A percentile compares a stretch with the other conserved stretches of the same genome.
Evolutionary conservation across 2,797 vertebrate species (phyloP).

Genomic region (Echiichthys vipera): DNA sequence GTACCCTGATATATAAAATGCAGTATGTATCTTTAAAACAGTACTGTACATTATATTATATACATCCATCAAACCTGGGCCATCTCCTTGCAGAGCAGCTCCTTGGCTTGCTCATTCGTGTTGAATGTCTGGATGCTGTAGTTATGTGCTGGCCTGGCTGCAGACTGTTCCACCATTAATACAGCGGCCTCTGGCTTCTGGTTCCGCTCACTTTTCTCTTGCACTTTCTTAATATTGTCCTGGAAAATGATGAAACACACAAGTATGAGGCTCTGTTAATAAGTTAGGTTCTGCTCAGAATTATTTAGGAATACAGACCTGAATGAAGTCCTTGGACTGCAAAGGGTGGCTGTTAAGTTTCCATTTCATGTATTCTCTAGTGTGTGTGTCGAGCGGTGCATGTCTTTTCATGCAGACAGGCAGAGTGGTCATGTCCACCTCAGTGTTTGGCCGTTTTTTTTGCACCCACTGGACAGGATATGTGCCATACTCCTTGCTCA

Average conservation of each 20-base stretch:
- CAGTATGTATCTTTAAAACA: neutral
- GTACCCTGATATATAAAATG: too few relatives aligned
- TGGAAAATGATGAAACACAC: conserved; percentile 58
- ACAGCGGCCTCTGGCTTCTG: conserved; percentile 49
- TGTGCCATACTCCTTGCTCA: conserved; percentile 82
- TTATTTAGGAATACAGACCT: conserved; percentile 51
- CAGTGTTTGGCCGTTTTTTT: neutral
- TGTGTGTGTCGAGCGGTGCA: conserved; percentile 55
- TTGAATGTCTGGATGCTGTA: conserved; percentile 87
- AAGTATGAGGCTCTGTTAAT: neutral
- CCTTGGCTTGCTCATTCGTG: conserved; percentile 74
- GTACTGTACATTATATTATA: too few relatives aligned
- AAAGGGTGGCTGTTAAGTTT: conserved; percentile 46
- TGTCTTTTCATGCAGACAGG: conserved; percentile 25
- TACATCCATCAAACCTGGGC: conserved; percentile 75
- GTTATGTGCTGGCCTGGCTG: conserved; percentile 70
- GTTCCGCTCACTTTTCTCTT: conserved; percentile 55
- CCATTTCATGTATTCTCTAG: conserved; percentile 65
- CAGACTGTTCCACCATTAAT: conserved; percentile 52
- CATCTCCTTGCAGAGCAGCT: conserved; percentile 76
- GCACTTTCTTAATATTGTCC: conserved; percentile 79
- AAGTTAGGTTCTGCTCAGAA: neutral
- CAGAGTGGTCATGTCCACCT: neutral
- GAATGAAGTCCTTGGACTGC: conserved; percentile 62
- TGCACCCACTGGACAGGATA: conserved; percentile 39